phyloP scores from a whole-genome alignment of 2,113 vertebrate genomes.

The Oncorhynchus gorbuscha region DNA sequence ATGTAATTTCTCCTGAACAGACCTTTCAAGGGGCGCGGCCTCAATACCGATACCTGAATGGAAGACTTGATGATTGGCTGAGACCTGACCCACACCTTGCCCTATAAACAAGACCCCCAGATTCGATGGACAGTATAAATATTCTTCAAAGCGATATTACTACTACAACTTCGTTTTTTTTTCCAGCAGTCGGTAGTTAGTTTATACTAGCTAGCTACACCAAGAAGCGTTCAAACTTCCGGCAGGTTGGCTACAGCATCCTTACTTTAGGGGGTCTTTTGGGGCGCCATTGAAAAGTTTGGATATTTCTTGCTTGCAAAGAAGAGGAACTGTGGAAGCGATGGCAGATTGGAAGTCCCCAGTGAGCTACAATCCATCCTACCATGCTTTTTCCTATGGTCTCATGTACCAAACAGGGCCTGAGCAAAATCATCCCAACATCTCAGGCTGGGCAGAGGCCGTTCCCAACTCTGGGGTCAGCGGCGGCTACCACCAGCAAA shows the following conservation, averaged over 20 bases:
- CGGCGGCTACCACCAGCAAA: conserved; percentile 40
- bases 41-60: background rate
- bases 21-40: background rate
- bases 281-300: background rate
- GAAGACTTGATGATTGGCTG: conserved; percentile 34
- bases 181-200: too few species aligned
- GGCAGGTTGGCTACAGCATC: too few species aligned
- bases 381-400: conserved; percentile 68
- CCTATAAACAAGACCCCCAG: background rate
- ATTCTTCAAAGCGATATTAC: background rate
- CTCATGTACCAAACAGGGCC: conserved; percentile 59
- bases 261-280: background rate
- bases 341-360: conserved; percentile 76
- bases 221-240: too few species aligned
- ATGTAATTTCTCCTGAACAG: too few species aligned
- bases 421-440: conserved; percentile 54
- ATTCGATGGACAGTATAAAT: too few species aligned
- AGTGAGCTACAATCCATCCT: conserved; percentile 61
- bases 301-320: background rate
- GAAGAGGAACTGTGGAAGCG: background rate
- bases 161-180: too few species aligned
- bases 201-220: too few species aligned
- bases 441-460: conserved; percentile 49
- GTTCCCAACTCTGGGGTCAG: conserved; percentile 36
- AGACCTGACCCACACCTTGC: conserved; percentile 28